Base-by-base conservation (phyloP, 2,888 invertebrate species). In the Dioctria rufipes region DNA sequence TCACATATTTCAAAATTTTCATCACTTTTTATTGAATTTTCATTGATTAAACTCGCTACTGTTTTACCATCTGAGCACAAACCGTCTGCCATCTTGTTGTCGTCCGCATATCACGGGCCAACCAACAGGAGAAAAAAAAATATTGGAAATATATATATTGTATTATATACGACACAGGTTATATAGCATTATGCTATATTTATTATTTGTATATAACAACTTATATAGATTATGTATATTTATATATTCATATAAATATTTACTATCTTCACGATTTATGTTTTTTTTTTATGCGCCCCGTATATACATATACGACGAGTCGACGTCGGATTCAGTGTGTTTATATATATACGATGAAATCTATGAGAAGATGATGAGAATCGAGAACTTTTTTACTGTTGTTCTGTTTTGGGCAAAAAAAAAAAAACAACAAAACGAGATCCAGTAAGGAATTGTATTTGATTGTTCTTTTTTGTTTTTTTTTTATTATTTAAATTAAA, bases 41-140 rank as follows among this genome's bases (percentile, higher is more conserved):
- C 89, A 90, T 91, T 90, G 88, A 90, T 90, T 89, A 90, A 90
- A 89, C 90, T 90, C 88, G 89, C 89, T 89, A 91, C 92, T 90
- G 91, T 90, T 88, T 80, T 81, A 78, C 91, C 91, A 88, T 91
- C 91, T 90, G 91, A 91, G 90, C 91, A 91, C 92, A 92, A 92
- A 92, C 93, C 93, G 93, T 94, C 94, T 93, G 94, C 94, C 94
- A 94, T 94, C 93, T 94, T 94, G 93, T 82, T 81, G 78, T 79
- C 75, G 75, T 81, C 80, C 81, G 73, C 82, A 81, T 82, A 82
- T 77, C 77, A 79, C 75, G 77, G 78, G 37, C 63, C 25, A 25
- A 25, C 25, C 75, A 43, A 60, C 63, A 78, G 78, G n/a, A 69
- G 58, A 69, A 78, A 49, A 49, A 54, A 78, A 54, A 65, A 43